phyloP scores from a whole-genome alignment of 2,888 invertebrate species.

The Apoda limacodes region DNA sequence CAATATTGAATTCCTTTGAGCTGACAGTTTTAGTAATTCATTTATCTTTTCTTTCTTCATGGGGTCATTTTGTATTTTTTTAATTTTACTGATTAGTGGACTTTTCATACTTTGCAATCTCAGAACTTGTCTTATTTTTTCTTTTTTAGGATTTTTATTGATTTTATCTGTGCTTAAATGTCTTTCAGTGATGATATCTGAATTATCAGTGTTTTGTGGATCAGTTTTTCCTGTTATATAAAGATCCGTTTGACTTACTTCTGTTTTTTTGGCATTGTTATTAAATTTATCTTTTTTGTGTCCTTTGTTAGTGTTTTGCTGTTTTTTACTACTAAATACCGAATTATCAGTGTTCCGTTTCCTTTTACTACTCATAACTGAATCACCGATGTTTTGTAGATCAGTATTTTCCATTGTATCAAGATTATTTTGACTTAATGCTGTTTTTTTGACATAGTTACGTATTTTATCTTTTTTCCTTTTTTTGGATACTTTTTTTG shows the following conservation, averaged over 20 bases:
- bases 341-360: no score
- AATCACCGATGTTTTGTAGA: constrained; percentile 4
- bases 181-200: no score
- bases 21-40: constrained; percentile 25
- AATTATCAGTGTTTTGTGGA: no score
- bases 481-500: constrained; percentile 16
- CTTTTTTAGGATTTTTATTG: constrained; percentile 11
- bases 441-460: constrained; percentile 2
- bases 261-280: background rate
- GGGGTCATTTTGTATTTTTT: background rate
- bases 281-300: constrained; percentile 6
- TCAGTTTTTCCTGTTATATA: no score
- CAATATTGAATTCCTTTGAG: constrained; percentile 33
- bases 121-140: constrained; percentile 11
- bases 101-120: constrained; percentile 20
- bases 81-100: no score
- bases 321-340: no score
- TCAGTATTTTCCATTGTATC: constrained; percentile 5
- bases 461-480: constrained; percentile 11
- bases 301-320: no score
- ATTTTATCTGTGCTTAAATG: no score
- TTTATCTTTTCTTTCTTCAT: constrained; percentile 31
- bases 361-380: no score
- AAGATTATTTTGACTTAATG: constrained; percentile 1
- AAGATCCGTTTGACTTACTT: no score